Evolutionary conservation across 2,113 vertebrate species (phyloP).

Genomic region (Lophotis ruficrista): DNA sequence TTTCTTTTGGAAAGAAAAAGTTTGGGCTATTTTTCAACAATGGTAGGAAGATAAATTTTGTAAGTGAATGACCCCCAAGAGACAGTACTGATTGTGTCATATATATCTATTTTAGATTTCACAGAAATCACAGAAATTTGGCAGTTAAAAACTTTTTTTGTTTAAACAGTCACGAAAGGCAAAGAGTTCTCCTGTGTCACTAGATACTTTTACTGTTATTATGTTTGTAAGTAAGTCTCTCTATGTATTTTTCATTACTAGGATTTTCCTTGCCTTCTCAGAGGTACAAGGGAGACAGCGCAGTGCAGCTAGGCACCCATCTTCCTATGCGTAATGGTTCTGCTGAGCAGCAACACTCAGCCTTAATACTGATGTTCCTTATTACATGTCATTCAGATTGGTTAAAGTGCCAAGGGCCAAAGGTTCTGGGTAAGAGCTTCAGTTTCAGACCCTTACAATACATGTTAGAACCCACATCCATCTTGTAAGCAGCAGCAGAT

Average conservation of each 20-base stretch:
- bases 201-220: not conserved
- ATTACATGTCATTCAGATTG: not conserved
- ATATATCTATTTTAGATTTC: not conserved
- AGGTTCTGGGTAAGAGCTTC: not conserved
- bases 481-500: not conserved
- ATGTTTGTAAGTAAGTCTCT: not conserved
- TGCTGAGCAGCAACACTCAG: not conserved
- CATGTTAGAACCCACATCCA: not conserved
- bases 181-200: not conserved
- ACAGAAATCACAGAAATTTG: not conserved
- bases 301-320: not conserved
- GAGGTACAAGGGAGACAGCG: not conserved
- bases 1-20: constrained; percentile 14
- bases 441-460: not conserved
- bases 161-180: not conserved
- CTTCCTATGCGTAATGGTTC: not conserved
- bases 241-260: not conserved
- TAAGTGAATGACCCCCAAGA: not conserved
- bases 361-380: not conserved
- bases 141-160: not conserved
- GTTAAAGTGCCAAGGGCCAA: not conserved
- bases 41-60: constrained; percentile 18
- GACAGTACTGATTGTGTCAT: not conserved
- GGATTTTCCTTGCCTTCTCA: not conserved
- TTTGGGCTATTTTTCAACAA: not conserved